Evolutionary conservation across 2,888 invertebrate genomes (phyloP), one percentile per base, ranked within the genome.

Genomic region (Dendrolimus pini): DNA sequence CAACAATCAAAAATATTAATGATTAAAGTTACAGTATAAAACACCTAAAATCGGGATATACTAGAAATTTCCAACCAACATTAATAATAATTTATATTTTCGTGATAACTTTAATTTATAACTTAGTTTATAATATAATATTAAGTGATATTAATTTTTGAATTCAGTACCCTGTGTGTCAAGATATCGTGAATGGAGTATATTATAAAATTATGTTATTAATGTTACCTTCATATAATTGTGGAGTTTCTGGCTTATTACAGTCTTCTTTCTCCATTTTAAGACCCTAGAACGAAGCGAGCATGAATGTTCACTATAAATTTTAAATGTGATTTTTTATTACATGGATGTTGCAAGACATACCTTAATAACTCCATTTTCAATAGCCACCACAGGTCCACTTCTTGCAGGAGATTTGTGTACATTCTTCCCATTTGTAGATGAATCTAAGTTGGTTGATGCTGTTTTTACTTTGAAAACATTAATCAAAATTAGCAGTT

Each of bases 341-440:
- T 30, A 30, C 3, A 3, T 30, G 30, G 30, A 6, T 30, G 30
- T 30, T 30, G 30, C 3, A 30, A 30, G 6, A 58, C 58, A 62
- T 71, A 89, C 90, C 83, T 87, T 85, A 62, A 90, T 89, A 54
- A 89, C 69, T 62, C 90, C 90, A 83, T 89, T 89, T 72, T 90
- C 90, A 65, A 90, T 89, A 47, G 90, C 81, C 76, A 90, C 82
- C 53, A 89, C 77, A 18, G 85, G 87, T 10, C 83, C 80, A 67
- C 72, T 77, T 62, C 73, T 82, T 64, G 81, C 78, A 61, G 67
- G 60, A 61, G 70, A 60, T 10, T 12, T 12, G 12, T 47, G 47
- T 10, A 12, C 9, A 12, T 47, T 47, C 12, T 47, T 47, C 9
- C 12, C 12, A 12, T 47, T 47, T 47, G 9, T 12, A 47, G 47